phyloP scores from a whole-genome alignment of 2,888 invertebrate species.

The Lordiphosa andalusiaca region DNA sequence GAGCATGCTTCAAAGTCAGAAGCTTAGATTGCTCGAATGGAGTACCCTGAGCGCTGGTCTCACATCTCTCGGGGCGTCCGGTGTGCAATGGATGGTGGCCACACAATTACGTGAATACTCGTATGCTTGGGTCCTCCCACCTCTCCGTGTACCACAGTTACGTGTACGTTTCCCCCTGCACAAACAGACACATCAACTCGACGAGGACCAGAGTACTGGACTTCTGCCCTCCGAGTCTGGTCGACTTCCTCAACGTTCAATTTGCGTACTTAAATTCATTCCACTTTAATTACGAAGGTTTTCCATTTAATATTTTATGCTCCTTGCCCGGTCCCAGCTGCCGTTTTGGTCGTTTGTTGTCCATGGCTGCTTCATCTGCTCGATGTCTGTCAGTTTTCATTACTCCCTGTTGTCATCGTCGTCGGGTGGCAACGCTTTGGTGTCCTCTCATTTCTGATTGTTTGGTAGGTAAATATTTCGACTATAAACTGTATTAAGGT shows the following conservation, averaged over 20 bases:
- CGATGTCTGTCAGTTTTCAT: conserved; percentile 52
- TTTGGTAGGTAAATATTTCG: conserved; percentile 70
- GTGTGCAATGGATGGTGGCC: conserved; percentile 35
- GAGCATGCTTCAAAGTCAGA: conserved; percentile 44
- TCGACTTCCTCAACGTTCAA: conserved; percentile 66
- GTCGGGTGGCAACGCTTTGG: conserved; percentile 11
- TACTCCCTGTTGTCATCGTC: conserved; percentile 16
- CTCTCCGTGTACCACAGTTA: conserved; percentile 12
- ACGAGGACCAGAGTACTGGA: conserved; percentile 6
- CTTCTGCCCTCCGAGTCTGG: conserved; percentile 42
- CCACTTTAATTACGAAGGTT: conserved; percentile 74
- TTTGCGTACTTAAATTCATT: conserved; percentile 74
- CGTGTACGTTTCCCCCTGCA: conserved; percentile 33
- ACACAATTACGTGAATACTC: conserved; percentile 55
- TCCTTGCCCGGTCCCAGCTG: conserved; percentile 14
- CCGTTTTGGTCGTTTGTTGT: conserved; percentile 2
- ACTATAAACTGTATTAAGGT: conserved; percentile 72
- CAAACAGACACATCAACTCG: conserved; percentile 1
- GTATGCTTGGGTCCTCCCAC: conserved; percentile 3
- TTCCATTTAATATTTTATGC: conserved; percentile 74
- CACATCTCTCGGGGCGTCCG: conserved; percentile 2
- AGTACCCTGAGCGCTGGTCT: conserved; percentile 35
- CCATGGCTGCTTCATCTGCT: conserved; percentile 37
- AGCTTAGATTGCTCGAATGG: conserved; percentile 64
- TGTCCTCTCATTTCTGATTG: conserved; percentile 43